phyloP scores from a whole-genome alignment of 2,888 invertebrate species.

The Diplazon laetatorius region DNA sequence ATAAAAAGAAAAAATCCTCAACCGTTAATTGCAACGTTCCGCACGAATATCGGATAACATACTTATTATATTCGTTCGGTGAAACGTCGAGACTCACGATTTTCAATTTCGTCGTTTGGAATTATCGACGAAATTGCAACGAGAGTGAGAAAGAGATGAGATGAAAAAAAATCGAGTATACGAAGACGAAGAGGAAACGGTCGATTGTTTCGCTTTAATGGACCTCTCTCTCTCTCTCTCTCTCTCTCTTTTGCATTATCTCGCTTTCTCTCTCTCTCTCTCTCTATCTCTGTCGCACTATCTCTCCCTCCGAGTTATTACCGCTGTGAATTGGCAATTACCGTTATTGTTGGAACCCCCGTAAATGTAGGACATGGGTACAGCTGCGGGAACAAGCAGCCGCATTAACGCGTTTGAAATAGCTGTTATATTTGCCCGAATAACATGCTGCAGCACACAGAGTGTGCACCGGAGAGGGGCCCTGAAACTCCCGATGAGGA shows the following conservation, averaged over 20 bases:
- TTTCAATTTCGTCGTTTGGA: conserved; percentile 11
- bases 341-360: conserved; percentile 76
- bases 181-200: conserved; percentile 46
- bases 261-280: conserved; percentile 40
- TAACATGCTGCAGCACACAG: too few species aligned
- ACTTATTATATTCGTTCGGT: conserved; percentile 6
- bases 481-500: too few species aligned
- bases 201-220: conserved; percentile 69
- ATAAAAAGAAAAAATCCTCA: conserved; percentile 15
- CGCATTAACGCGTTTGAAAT: conserved; percentile 67
- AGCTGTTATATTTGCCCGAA: conserved; percentile 57
- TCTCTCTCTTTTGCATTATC: conserved; percentile 42
- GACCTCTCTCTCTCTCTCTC: conserved; percentile 49
- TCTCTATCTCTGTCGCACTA: conserved; percentile 6
- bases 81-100: conserved; percentile 20
- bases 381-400: conserved; percentile 72
- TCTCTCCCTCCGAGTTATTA: conserved; percentile 72
- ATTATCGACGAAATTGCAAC: conserved; percentile 37
- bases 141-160: conserved; percentile 50
- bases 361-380: conserved; percentile 73
- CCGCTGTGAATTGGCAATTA: conserved; percentile 77
- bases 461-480: not conserved
- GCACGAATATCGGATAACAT: conserved; percentile 18
- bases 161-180: conserved; percentile 55
- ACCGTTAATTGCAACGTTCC: conserved; percentile 29